Percentiles rank a stretch among this genome's conserved stretches.
Conservation (phyloP, 2,888 invertebrate species). For the Mystacides longicornis region DNA sequence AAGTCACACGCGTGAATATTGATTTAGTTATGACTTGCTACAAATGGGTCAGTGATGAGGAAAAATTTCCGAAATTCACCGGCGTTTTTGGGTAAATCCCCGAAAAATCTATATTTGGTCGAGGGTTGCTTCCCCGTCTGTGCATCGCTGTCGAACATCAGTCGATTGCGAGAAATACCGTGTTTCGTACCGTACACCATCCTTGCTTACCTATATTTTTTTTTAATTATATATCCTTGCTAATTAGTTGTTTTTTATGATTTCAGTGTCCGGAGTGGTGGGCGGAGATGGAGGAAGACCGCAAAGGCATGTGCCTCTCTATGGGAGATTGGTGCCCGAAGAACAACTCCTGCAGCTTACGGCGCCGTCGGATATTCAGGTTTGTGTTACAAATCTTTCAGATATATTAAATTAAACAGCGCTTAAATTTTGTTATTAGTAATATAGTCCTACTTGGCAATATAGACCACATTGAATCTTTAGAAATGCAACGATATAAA, state of each 20-base stretch:
- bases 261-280: constrained; percentile 35
- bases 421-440: background rate
- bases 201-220: background rate
- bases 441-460: no score
- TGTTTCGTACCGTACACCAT: no score
- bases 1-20: no score
- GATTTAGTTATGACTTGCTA: no score
- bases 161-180: no score
- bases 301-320: constrained; percentile 73
- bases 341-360: constrained; percentile 67
- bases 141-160: no score
- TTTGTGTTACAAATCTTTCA: constrained; percentile 32
- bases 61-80: background rate
- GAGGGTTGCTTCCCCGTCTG: no score
- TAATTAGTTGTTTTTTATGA: background rate
- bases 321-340: constrained; percentile 85
- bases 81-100: background rate
- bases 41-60: background rate
- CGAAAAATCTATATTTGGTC: background rate
- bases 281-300: constrained; percentile 42
- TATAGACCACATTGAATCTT: no score
- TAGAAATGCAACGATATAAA: no score
- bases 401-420: background rate
- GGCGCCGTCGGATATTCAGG: constrained; percentile 59
- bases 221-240: background rate